These are phyloP conservation scores for Hippopotamyrus pictus DNA, from an alignment of 2,797 vertebrate species.

Conservation along the genomic window DNA sequence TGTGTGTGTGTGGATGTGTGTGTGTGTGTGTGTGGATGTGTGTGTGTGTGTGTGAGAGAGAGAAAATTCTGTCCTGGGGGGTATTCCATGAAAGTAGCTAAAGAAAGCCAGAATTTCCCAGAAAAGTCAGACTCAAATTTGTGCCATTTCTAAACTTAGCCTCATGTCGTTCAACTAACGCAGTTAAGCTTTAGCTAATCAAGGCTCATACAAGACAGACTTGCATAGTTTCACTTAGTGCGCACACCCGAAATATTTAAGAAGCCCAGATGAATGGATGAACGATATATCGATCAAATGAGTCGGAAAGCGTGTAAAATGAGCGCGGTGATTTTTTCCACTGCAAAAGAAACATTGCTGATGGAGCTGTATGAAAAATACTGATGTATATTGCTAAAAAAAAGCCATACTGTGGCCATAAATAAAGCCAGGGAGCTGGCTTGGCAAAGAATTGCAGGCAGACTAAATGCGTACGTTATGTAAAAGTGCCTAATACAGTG, in stretches of 20 bases:
- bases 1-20: no score
- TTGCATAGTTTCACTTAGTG: background rate
- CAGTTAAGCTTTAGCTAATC: background rate
- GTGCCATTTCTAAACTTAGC: no score
- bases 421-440: background rate
- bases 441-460: background rate
- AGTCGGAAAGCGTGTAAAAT: background rate
- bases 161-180: background rate
- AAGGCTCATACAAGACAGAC: background rate
- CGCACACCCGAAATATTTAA: background rate
- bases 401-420: background rate
- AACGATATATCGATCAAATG: background rate
- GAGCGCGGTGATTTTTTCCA: background rate
- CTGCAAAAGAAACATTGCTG: background rate
- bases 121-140: no score
- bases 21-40: no score
- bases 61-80: background rate
- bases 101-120: background rate
- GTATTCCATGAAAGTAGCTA: background rate
- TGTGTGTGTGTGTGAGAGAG: no score
- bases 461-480: background rate
- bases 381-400: background rate
- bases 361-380: background rate
- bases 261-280: background rate
- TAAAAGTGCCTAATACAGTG: background rate